These are phyloP conservation scores for Sylvia atricapilla DNA, from an alignment of 2,113 vertebrate species.

Conservation along the genomic window DNA sequence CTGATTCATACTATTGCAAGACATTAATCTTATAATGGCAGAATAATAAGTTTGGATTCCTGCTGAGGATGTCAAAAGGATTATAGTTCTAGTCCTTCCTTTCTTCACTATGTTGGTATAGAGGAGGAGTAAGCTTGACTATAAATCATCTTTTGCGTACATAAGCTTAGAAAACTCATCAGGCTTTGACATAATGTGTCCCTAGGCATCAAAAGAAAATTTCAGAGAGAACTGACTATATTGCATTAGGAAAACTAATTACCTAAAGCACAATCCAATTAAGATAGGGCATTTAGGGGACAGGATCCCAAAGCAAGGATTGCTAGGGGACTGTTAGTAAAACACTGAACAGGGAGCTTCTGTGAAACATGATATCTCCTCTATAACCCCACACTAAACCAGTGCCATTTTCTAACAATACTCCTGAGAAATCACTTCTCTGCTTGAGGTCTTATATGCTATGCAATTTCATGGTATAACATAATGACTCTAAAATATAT, in stretches of 20 bases:
- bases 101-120: background rate
- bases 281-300: conserved; percentile 18
- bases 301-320: conserved; percentile 9
- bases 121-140: background rate
- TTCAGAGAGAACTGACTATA: background rate
- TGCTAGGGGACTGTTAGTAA: background rate
- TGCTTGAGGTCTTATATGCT: background rate
- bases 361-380: background rate
- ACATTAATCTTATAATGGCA: background rate
- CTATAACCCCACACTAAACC: background rate
- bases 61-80: background rate
- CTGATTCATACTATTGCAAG: background rate
- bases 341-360: background rate
- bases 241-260: conserved; percentile 58
- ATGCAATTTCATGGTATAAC: background rate
- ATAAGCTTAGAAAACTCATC: background rate
- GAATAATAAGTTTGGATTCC: background rate
- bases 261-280: conserved; percentile 55
- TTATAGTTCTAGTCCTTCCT: background rate
- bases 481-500: background rate
- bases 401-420: background rate
- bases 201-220: background rate
- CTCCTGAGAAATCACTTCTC: background rate
- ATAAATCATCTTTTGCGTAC: background rate
- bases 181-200: conserved; percentile 1